Conservation (phyloP, 2,113 vertebrate genomes). For the Brachionichthys hirsutus region DNA sequence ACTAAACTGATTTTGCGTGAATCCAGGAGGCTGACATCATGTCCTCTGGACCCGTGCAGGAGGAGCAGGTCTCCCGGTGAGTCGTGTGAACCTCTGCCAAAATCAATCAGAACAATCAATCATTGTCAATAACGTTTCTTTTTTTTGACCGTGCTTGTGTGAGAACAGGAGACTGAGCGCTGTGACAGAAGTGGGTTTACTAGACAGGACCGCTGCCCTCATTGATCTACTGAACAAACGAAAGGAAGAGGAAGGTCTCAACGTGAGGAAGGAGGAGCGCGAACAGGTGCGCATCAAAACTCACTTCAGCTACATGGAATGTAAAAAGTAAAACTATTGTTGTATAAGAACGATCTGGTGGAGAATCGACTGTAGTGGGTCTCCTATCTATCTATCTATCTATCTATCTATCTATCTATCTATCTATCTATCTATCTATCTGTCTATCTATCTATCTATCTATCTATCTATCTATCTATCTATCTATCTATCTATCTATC, state of each 20-base stretch:
- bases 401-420: no score
- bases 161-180: constrained; percentile 45
- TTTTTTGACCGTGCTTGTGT: not conserved
- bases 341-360: no score
- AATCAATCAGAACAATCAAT: constrained; percentile 9
- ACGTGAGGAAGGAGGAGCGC: constrained; percentile 48
- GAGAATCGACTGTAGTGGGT: no score
- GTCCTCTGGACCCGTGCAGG: constrained; percentile 2
- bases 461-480: no score
- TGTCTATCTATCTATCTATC: no score
- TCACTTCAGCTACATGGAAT: no score
- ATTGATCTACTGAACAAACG: constrained; percentile 71
- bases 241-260: constrained; percentile 50
- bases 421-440: no score
- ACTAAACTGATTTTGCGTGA: no score
- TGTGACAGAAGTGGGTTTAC: not conserved
- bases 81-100: constrained; percentile 11
- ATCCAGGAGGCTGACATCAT: not conserved
- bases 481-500: no score
- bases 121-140: not conserved
- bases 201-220: not conserved
- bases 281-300: constrained; percentile 66
- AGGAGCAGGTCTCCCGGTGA: constrained; percentile 58
- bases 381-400: no score
- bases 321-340: no score